Evolutionary conservation across 2,888 invertebrate genomes (phyloP).

Genomic region (Nomada fabriciana): DNA sequence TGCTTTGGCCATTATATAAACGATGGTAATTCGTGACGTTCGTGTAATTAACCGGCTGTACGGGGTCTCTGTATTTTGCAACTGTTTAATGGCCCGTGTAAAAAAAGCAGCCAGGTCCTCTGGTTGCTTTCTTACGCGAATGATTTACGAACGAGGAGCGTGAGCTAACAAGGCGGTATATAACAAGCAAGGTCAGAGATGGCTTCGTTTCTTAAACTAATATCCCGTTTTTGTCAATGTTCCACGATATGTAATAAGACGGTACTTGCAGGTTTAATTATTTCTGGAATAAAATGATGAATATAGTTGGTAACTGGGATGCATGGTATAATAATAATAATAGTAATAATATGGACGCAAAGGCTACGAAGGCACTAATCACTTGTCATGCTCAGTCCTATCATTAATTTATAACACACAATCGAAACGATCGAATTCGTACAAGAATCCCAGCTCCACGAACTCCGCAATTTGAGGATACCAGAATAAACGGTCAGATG

Average conservation of each 20-base stretch:
- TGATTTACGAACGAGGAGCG: conserved; percentile 53
- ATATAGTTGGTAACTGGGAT: no score
- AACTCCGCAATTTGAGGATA: not conserved
- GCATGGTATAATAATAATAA: no score
- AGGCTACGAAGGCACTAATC: no score
- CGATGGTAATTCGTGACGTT: conserved; percentile 47
- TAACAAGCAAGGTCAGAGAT: conserved; percentile 22
- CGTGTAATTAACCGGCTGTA: conserved; percentile 48
- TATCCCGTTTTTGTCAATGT: not conserved
- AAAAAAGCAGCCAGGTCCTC: conserved; percentile 33
- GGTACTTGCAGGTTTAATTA: no score
- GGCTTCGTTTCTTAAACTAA: not conserved
- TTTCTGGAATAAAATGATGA: no score
- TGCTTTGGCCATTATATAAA: conserved; percentile 54
- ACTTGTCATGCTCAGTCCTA: not conserved
- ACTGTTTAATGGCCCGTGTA: conserved; percentile 50
- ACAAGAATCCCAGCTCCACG: not conserved
- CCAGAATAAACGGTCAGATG: not conserved
- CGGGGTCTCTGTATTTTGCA: conserved; percentile 49
- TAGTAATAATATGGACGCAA: no score
- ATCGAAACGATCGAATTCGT: not conserved
- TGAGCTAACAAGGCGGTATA: conserved; percentile 37
- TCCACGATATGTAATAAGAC: not conserved
- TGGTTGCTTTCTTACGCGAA: conserved; percentile 42
- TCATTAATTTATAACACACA: not conserved